Evolutionary conservation across 2,888 invertebrate genomes (phyloP).

Genomic region (Selenia dentaria): DNA sequence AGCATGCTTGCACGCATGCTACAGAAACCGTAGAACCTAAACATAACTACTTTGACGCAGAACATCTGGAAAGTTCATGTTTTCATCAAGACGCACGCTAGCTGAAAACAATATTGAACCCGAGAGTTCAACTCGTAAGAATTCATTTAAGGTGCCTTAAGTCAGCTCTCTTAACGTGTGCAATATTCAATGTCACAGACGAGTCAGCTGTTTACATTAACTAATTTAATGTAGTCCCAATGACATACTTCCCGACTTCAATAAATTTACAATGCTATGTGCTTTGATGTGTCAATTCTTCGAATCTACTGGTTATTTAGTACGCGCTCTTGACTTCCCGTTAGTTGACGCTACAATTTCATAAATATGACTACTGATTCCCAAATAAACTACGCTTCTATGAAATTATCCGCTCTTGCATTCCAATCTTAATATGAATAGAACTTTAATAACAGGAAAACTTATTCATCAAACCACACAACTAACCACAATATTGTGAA

Average conservation of each 20-base stretch:
- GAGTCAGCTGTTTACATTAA: too few relatives aligned
- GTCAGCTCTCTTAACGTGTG: too few relatives aligned
- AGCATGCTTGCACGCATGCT: too few relatives aligned
- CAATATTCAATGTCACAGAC: too few relatives aligned
- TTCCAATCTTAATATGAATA: conserved; percentile 14
- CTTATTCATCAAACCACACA: neutral
- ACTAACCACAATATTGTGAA: conserved; percentile 5
- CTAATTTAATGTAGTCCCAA: too few relatives aligned
- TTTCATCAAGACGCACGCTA: too few relatives aligned
- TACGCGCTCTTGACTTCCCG: conserved; percentile 24
- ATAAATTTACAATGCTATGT: conserved; percentile 8
- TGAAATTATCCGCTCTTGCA: conserved; percentile 2
- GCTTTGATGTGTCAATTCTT: conserved; percentile 11
- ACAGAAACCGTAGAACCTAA: too few relatives aligned
- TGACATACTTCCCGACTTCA: conserved; percentile 1
- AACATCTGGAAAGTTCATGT: too few relatives aligned
- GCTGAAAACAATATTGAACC: too few relatives aligned
- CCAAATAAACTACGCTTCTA: conserved; percentile 1
- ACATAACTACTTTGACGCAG: too few relatives aligned
- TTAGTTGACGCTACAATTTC: conserved; percentile 8
- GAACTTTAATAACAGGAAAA: conserved; percentile 11
- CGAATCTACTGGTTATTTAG: conserved; percentile 7
- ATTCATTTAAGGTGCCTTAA: too few relatives aligned
- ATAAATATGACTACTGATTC: conserved; percentile 6
- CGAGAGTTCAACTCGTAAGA: too few relatives aligned